Base-by-base conservation (phyloP, 2,888 invertebrate genomes). In the Punctoribates punctum region DNA sequence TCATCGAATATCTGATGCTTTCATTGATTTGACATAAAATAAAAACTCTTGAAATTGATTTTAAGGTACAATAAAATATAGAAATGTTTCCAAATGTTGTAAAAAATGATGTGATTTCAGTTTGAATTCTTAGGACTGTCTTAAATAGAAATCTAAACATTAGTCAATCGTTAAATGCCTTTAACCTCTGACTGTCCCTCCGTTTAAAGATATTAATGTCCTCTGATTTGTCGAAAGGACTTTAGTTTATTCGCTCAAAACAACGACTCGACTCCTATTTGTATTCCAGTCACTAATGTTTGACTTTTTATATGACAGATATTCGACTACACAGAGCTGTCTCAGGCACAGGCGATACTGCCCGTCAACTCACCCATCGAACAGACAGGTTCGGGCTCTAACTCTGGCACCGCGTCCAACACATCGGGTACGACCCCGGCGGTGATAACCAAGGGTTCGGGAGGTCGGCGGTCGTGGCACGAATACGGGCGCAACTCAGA, bases 401-500 rank as follows among this genome's bases (percentile, higher is more conserved):
- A 42, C 20, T 57, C 73, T 20, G 20, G 17, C 46, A 62, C 46
- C n/a, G 46, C 23, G 51, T 70, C 23, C 27, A 79, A 48, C 20
- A 46, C 76, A 25, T 20, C 29, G 38, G 42, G 42, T 11, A 73
- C 54, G 25, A 70, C 78, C 23, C 74, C 73, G 11, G 76, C 73
- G 15, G 51, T 74, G 5, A 77, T 60, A 5, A 62, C 62, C 48
- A 80, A 83, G 29, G 81, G 83, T 2, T 83, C 83, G 77, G 70
- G 67, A 29, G 76, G 75, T 57, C 34, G 82, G 84, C 0, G 83
- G 82, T 72, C 83, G 83, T 94, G 93, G 94, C 94, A 94, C 85
- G 95, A 94, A 86, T 95, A 94, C 85, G 94, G 93, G 77, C 88
- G 94, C 80, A 94, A 94, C 84, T 93, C 93, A 83, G 94, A 95